phyloP scores from a whole-genome alignment of 2,888 invertebrate genomes.

The Ophion ventricosus region DNA sequence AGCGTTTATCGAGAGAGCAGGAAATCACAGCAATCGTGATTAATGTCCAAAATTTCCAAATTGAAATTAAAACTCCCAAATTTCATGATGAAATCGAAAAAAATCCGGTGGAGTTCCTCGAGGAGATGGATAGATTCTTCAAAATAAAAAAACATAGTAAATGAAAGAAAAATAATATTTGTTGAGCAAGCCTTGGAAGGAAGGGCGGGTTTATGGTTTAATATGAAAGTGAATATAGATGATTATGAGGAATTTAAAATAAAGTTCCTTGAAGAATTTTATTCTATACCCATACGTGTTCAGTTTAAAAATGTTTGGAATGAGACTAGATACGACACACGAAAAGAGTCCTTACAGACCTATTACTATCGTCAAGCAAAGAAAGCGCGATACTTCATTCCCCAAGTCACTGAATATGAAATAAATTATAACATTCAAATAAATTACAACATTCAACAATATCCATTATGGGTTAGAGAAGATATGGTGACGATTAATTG shows the following conservation, averaged over 20 bases:
- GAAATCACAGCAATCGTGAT: conserved; percentile 30
- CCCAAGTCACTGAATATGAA: not conserved
- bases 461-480: not conserved
- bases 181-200: conserved; percentile 29
- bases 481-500: not conserved
- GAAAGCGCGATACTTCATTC: conserved; percentile 40
- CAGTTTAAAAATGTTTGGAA: conserved; percentile 49
- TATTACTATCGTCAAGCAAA: conserved; percentile 48
- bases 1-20: not conserved
- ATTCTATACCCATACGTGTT: conserved; percentile 22
- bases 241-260: conserved; percentile 34
- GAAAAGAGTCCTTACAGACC: conserved; percentile 13
- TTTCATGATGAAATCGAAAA: conserved; percentile 12
- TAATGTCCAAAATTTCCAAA: conserved; percentile 29
- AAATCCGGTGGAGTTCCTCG: conserved; percentile 18
- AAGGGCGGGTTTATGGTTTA: conserved; percentile 27
- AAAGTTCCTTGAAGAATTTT: conserved; percentile 43
- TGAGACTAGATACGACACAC: conserved; percentile 8
- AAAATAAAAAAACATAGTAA: conserved; percentile 11
- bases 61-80: conserved; percentile 33
- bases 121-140: conserved; percentile 41
- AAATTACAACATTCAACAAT: conserved; percentile 25
- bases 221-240: not conserved
- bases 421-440: conserved; percentile 18
- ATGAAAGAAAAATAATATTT: not conserved